Evolutionary conservation across 2,888 invertebrate species (phyloP).

Genomic region (Cheiracanthium punctorium): DNA sequence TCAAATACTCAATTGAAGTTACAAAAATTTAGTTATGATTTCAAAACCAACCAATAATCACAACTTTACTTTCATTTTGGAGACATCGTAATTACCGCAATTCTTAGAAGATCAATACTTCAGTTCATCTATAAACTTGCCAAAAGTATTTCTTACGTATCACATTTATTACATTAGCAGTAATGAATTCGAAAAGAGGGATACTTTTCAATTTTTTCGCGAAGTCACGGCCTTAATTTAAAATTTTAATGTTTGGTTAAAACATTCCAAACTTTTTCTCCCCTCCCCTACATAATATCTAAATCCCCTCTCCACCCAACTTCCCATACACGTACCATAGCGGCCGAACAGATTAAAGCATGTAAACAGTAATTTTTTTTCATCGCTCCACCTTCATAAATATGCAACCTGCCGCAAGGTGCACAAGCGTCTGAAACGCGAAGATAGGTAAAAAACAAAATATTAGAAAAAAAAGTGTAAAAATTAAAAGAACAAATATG

Average conservation of each 20-base stretch:
- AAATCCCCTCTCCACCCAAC: neutral
- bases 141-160: neutral
- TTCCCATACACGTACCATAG: neutral
- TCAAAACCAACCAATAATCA: no score
- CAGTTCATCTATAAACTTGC: no score
- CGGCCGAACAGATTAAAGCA: conserved; percentile 3
- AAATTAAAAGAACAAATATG: conserved; percentile 6
- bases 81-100: no score
- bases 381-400: conserved; percentile 1
- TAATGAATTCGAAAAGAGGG: neutral
- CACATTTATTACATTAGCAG: neutral
- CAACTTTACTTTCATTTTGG: no score
- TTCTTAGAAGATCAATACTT: no score
- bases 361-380: conserved; percentile 1
- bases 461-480: neutral
- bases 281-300: neutral
- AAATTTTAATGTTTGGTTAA: conserved; percentile 15
- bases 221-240: neutral
- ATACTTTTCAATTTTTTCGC: neutral
- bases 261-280: neutral
- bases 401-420: neutral
- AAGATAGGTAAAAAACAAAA: neutral
- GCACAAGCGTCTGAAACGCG: neutral
- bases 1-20: no score
- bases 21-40: no score